Conservation (phyloP, 2,797 vertebrate species). For the Semotilus atromaculatus region DNA sequence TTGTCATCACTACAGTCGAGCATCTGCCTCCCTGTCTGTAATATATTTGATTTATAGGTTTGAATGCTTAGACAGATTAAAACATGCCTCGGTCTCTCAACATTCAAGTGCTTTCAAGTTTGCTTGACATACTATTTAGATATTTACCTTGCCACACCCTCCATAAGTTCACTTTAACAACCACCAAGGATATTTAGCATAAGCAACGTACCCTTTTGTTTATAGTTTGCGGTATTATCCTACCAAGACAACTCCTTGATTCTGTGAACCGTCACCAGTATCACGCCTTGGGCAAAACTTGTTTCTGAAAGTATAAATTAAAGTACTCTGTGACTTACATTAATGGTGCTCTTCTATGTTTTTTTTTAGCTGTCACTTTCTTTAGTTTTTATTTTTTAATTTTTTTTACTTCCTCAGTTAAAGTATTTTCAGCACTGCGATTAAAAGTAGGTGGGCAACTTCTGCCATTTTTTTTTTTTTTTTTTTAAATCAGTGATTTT, state of each 20-base stretch:
- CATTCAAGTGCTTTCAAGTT: slow-evolving; percentile 27
- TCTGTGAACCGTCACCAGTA: not conserved
- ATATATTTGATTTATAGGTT: slow-evolving; percentile 27
- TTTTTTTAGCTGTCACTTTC: not conserved
- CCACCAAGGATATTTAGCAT: not conserved
- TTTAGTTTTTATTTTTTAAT: not conserved
- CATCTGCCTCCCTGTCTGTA: not conserved
- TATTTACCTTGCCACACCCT: slow-evolving; percentile 26
- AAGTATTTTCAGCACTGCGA: slow-evolving; percentile 16
- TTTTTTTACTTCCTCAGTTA: not conserved
- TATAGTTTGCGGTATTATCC: not conserved
- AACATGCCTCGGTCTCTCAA: slow-evolving; percentile 33
- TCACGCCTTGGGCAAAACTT: not conserved
- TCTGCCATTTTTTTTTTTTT: not conserved
- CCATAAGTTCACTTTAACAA: not conserved
- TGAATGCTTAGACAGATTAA: slow-evolving; percentile 29
- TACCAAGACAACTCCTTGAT: slow-evolving; percentile 6
- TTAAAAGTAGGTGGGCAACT: not conserved
- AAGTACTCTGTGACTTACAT: not conserved
- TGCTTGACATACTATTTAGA: slow-evolving; percentile 1
- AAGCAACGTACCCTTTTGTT: not conserved
- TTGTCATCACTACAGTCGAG: slow-evolving; percentile 11
- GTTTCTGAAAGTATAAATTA: not conserved
- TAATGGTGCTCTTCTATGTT: slow-evolving; percentile 20
- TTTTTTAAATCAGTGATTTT: not conserved